phyloP scores from a whole-genome alignment of 2,888 invertebrate genomes.

The Stenolophus ochropezus region DNA sequence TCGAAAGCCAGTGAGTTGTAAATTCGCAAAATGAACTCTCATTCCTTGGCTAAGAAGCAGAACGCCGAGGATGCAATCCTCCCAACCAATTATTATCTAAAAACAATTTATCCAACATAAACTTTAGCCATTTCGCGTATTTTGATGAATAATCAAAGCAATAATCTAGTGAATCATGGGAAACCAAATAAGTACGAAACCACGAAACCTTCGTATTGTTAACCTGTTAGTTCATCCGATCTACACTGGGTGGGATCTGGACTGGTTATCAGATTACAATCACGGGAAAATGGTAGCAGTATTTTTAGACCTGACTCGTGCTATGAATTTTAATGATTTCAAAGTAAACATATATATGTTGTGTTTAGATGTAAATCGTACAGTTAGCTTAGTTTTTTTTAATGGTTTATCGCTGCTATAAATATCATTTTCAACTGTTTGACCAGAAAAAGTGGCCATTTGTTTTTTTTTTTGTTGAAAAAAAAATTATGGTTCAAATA shows the following conservation, averaged over 20 bases:
- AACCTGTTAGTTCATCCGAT: conserved; percentile 8
- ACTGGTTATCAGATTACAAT: conserved; percentile 20
- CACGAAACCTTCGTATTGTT: conserved; percentile 9
- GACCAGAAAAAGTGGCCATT: neutral
- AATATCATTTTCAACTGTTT: neutral
- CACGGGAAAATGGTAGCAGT: neutral
- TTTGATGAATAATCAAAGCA: conserved; percentile 15
- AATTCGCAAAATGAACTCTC: conserved; percentile 37
- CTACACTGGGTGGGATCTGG: conserved; percentile 17
- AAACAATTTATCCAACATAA: conserved; percentile 7
- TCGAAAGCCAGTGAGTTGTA: conserved; percentile 34
- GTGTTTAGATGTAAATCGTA: neutral
- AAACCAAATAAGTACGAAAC: conserved; percentile 27
- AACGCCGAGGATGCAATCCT: conserved; percentile 1
- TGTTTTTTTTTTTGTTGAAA: neutral
- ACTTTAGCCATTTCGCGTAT: neutral
- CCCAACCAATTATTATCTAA: conserved; percentile 28
- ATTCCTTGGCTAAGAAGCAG: conserved; percentile 17
- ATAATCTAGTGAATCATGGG: conserved; percentile 22
- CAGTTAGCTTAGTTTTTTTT: neutral
- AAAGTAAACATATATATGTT: neutral
- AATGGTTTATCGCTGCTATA: neutral
- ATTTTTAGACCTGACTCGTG: neutral
- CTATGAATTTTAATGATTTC: neutral
- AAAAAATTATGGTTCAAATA: too few relatives aligned